These are phyloP conservation scores for Alethe diademata DNA, from an alignment of 2,113 vertebrate species.

Conservation along the genomic window DNA sequence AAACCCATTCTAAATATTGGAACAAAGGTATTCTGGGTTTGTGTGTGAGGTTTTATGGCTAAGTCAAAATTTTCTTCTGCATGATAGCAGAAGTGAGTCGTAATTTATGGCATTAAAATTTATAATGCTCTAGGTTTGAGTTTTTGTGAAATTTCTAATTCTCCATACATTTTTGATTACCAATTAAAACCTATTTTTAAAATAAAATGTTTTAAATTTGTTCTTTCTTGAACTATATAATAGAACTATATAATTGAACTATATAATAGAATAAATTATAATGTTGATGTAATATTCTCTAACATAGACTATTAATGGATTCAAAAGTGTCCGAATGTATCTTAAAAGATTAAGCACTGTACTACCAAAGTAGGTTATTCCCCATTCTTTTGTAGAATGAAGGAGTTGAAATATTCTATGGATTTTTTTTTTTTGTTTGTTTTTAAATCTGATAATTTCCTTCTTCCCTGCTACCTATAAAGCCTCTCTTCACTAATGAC, in stretches of 20 bases:
- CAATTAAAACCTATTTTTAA: not conserved
- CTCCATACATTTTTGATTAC: not conserved
- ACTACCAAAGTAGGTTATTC: not conserved
- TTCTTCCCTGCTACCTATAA: not conserved
- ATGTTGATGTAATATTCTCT: rapidly evolving
- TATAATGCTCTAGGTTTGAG: not conserved
- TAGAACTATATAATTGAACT: not conserved
- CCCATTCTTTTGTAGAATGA: not conserved
- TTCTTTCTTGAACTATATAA: not conserved
- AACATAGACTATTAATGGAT: not conserved
- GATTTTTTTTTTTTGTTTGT: not conserved
- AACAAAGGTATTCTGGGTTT: not conserved
- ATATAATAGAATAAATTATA: not conserved
- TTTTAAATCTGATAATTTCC: not conserved
- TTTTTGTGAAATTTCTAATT: not conserved
- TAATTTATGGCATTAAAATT: not conserved
- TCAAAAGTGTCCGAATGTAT: not conserved
- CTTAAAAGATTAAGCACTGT: not conserved
- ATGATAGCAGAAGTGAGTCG: not conserved
- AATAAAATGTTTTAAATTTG: not conserved
- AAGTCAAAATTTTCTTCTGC: not conserved
- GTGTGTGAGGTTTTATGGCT: rapidly evolving
- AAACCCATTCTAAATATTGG: not conserved
- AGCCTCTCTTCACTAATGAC: not conserved
- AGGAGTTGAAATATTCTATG: not conserved